Evolutionary conservation across 1,140 invertebrate genomes (phyloP).

Genomic region (Ganaspis sp.): DNA sequence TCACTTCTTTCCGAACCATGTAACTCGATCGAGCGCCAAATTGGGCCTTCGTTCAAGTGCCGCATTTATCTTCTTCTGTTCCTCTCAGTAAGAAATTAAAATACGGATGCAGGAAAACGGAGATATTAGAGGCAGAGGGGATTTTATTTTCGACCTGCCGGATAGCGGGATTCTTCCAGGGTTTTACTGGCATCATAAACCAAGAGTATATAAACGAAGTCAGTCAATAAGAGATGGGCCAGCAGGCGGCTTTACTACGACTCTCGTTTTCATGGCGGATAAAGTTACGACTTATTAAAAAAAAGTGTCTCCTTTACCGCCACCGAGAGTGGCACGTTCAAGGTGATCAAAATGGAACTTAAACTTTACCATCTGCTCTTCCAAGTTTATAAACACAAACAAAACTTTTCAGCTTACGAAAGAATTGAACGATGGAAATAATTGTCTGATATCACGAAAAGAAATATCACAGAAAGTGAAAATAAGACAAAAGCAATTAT

Average conservation of each 20-base stretch:
- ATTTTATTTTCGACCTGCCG: slow-evolving; percentile 64
- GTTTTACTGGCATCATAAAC: slow-evolving; percentile 73
- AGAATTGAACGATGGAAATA: no score
- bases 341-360: slow-evolving; percentile 52
- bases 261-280: slow-evolving; percentile 69
- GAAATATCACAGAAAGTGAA: no score
- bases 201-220: slow-evolving; percentile 72
- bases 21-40: slow-evolving; percentile 62
- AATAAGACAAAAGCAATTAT: not conserved
- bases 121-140: not conserved
- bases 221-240: slow-evolving; percentile 70
- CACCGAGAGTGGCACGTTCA: slow-evolving; percentile 37
- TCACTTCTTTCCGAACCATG: slow-evolving; percentile 66
- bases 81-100: not conserved
- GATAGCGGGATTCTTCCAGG: slow-evolving; percentile 50
- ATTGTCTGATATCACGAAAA: no score
- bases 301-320: slow-evolving; percentile 56
- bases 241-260: slow-evolving; percentile 54
- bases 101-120: slow-evolving; percentile 6
- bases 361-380: slow-evolving; percentile 14
- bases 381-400: slow-evolving; percentile 34
- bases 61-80: slow-evolving; percentile 10
- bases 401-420: no score
- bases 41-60: slow-evolving; percentile 52
- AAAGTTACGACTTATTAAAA: slow-evolving; percentile 72